Evolutionary conservation across 2,888 invertebrate species (phyloP), one percentile per base, ranked within the genome.

Genomic region (Trimorus sp.): DNA sequence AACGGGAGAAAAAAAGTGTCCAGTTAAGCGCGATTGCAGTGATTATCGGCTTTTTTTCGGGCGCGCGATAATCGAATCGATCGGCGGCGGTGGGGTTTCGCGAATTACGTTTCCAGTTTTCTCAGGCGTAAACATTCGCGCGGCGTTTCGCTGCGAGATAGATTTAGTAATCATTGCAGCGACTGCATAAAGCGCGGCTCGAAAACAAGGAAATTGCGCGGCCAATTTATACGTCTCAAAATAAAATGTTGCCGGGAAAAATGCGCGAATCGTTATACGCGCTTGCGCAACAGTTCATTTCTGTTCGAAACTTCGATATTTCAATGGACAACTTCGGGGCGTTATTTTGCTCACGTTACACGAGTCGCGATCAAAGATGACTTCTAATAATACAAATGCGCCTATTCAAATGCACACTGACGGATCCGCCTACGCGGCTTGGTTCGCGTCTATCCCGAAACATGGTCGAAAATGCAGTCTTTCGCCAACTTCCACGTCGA

Each of bases 381-480:
- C 15, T 68, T 80, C 84, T 84, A 84, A 82, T 82, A 84, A 84
- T 84, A 84, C 77, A 62, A 75, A 75, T 48, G 63, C 62, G 71
- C 75, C 54, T 73, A 69, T 69, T 73, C 69, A 56, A 70, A 58
- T 26, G 70, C 56, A 40, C 60, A 40, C 74, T 42, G 66, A 70
- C 68, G 71, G 59, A 58, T 54, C 54, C 87, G 86, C 88, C 87
- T 85, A 88, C 88, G 85, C 85, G 59, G 69, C 82, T 82, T 82
- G 58, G 66, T 83, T 84, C 11, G 74, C 82, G 79, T 84, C 79
- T 82, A 83, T 81, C 83, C 80, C 76, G 84, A 87, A 85, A 79
- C 82, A 56, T 83, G 74, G 82, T 84, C 85, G 79, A 82, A 78
- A 86, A 86, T 88, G 88, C 86, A 89, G 89, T 89, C 85, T 86